phyloP scores from a whole-genome alignment of 2,797 vertebrate species.

The Acrocephalus scirpaceus region DNA sequence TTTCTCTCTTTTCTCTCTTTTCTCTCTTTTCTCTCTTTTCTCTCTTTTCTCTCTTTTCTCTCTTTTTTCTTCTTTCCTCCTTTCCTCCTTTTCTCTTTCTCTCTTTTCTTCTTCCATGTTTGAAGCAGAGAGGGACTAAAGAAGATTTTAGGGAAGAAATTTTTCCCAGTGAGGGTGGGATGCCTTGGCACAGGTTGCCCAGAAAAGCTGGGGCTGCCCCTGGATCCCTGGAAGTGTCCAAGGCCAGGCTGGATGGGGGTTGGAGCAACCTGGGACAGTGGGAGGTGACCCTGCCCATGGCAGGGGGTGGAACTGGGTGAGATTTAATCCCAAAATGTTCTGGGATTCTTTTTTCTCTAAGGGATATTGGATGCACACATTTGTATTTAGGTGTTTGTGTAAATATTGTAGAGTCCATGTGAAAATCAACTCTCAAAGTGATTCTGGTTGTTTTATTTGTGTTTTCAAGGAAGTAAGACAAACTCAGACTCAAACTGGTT shows the following conservation, averaged over 20 bases:
- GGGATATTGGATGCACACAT: rapidly evolving
- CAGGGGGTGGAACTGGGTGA: rapidly evolving
- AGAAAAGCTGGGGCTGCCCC: not conserved
- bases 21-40: no score
- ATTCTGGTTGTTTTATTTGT: not conserved
- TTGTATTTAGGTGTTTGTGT: not conserved
- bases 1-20: not conserved
- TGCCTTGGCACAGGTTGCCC: rapidly evolving
- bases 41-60: no score
- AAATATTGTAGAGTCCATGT: not conserved
- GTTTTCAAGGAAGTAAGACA: not conserved
- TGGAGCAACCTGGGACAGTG: rapidly evolving
- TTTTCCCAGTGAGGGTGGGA: not conserved
- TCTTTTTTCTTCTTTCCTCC: no score
- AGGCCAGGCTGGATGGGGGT: rapidly evolving
- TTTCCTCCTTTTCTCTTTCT: no score
- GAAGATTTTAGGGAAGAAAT: not conserved
- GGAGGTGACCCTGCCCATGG: not conserved
- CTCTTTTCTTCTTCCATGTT: not conserved
- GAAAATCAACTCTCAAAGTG: not conserved
- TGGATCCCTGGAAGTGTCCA: not conserved
- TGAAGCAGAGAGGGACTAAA: not conserved
- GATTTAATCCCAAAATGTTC: not conserved
- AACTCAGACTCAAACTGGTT: not conserved
- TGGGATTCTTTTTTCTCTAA: not conserved